Evolutionary conservation across 2,113 vertebrate genomes (phyloP).

Genomic region (Cathartes aura): DNA sequence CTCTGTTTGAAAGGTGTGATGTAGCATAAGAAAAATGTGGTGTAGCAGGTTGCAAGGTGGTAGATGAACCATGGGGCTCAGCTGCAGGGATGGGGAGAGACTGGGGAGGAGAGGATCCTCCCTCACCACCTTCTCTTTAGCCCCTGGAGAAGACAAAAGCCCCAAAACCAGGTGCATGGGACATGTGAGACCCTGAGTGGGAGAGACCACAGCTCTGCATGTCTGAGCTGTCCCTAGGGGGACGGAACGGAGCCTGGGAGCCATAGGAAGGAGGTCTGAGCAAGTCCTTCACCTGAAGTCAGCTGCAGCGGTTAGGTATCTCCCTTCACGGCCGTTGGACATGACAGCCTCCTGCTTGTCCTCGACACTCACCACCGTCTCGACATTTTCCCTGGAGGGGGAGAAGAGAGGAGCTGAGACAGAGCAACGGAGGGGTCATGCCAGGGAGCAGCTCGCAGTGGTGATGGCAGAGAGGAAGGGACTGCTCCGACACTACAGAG

Average conservation of each 20-base stretch:
- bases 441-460: neutral
- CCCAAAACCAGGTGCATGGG: neutral
- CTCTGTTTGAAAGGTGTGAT: neutral
- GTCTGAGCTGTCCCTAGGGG: neutral
- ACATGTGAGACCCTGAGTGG: rapidly evolving
- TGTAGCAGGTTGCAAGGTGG: neutral
- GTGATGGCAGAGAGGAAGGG: neutral
- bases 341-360: constrained; percentile 35
- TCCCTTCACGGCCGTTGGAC: constrained; percentile 56
- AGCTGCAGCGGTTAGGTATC: neutral
- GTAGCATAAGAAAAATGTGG: neutral
- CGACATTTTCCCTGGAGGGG: constrained; percentile 8
- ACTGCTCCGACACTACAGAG: neutral
- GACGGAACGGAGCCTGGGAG: neutral
- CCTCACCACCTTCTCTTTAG: neutral
- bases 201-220: neutral
- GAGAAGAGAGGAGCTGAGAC: neutral
- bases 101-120: neutral
- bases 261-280: neutral
- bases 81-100: neutral
- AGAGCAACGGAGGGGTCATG: rapidly evolving
- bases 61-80: neutral
- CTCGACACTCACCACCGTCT: neutral
- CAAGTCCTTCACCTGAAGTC: constrained; percentile 69
- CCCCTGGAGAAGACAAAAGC: neutral